phyloP scores from a whole-genome alignment of 2,888 invertebrate species.

The Sepioteuthis lessoniana region DNA sequence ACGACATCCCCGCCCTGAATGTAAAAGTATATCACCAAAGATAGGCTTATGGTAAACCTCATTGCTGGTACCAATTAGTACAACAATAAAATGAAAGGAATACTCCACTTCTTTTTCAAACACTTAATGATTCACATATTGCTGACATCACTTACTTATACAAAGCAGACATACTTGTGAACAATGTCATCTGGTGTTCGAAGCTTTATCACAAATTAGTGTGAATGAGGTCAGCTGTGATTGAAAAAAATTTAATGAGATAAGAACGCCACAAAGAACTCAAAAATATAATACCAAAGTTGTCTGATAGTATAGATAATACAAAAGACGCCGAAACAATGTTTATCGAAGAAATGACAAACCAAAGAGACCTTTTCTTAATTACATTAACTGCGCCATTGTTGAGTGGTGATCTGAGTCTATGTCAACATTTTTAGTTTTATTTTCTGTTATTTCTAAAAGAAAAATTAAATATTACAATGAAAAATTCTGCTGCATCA shows the following conservation, averaged over 20 bases:
- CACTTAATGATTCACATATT: neutral
- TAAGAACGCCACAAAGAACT: neutral
- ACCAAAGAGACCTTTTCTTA: too few relatives aligned
- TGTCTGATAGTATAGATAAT: too few relatives aligned
- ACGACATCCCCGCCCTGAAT: neutral
- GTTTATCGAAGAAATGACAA: too few relatives aligned
- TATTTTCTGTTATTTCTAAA: too few relatives aligned
- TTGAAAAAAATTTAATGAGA: neutral
- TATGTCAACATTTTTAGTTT: too few relatives aligned
- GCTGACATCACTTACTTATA: neutral
- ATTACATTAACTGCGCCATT: too few relatives aligned
- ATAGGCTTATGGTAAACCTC: neutral
- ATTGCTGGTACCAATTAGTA: neutral
- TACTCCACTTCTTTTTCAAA: neutral
- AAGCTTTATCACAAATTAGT: neutral
- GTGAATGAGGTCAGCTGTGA: slow-evolving; percentile 3
- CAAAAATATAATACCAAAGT: too few relatives aligned
- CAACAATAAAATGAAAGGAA: neutral
- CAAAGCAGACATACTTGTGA: neutral
- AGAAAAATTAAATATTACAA: too few relatives aligned
- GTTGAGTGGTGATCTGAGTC: too few relatives aligned
- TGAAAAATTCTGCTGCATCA: too few relatives aligned
- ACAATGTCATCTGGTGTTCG: neutral
- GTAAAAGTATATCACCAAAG: neutral
- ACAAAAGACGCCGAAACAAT: too few relatives aligned